A percentile compares a stretch with the other conserved stretches of the same genome.
Evolutionary conservation across 1,140 invertebrate genomes (phyloP).

Genomic region (Lanistes nyassanus): DNA sequence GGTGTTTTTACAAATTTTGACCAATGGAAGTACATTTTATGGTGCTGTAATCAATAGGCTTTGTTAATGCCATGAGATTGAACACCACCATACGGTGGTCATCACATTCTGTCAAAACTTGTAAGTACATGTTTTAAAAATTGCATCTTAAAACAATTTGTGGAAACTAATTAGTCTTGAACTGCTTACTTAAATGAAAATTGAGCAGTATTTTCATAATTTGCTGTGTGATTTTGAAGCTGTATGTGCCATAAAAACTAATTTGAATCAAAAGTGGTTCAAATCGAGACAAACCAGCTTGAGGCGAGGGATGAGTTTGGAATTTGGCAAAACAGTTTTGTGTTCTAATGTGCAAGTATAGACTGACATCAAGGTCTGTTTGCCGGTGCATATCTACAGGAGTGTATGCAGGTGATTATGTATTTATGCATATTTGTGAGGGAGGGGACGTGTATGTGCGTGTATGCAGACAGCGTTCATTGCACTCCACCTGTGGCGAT

Average conservation of each 20-base stretch:
- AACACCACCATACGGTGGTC: too few species aligned
- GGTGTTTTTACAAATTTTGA: too few species aligned
- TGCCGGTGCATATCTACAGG: constrained; percentile 20
- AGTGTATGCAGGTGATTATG: constrained; percentile 3
- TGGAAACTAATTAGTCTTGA: too few species aligned
- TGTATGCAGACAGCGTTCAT: not conserved
- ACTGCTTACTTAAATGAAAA: too few species aligned
- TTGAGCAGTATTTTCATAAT: too few species aligned
- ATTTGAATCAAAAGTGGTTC: not conserved
- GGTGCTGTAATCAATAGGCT: too few species aligned
- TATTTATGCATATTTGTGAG: constrained; percentile 12
- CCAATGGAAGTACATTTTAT: too few species aligned
- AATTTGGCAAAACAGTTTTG: not conserved
- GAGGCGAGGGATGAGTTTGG: constrained; percentile 2
- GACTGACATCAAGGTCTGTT: constrained; percentile 5
- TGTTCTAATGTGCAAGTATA: not conserved
- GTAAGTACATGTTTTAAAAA: too few species aligned
- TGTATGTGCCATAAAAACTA: not conserved
- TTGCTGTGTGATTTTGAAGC: not conserved
- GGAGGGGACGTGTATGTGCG: not conserved
- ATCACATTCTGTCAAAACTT: too few species aligned
- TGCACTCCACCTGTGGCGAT: too few species aligned
- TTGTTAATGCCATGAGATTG: too few species aligned
- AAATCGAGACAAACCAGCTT: not conserved
- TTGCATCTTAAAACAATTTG: too few species aligned